Evolutionary conservation across 1,140 invertebrate genomes (phyloP), one percentile per base, ranked within the genome.

Genomic region (Drosophila aff.): DNA sequence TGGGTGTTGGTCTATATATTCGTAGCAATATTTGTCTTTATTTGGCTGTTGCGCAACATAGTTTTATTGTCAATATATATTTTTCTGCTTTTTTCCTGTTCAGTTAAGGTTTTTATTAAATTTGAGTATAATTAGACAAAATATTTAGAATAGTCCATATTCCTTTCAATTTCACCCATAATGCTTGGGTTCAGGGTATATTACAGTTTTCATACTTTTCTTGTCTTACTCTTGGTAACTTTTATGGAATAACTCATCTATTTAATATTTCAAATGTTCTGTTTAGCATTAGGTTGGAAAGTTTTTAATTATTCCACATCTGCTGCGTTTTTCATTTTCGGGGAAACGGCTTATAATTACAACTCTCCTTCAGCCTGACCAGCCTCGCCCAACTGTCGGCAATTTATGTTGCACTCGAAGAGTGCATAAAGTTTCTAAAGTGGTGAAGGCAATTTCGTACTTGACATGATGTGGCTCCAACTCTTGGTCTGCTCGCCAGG

Each of bases 341-440:
- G 44, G 23, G 6, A 16, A 46, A 57, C 38, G 31, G 60, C 26
- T 69, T 63, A 60, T 69, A 78, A 63, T 44, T 77, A 69, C 52
- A 50, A 52, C 44, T 55, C 52, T 53, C 28, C 46, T 47, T 44
- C 53, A 64, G 68, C 72, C 50, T 65, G 38, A 53, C 52, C 38
- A 64, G 67, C 57, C 38, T 50, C 43, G 67, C 49, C 71, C 71
- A 87, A 82, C 76, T 89, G 83, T 43, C 57, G 49, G 81, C 77
- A 89, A 87, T 87, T 87, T 83, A 84, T 87, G 83, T 83, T 84
- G 77, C 81, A 89, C 85, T 87, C 76, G 81, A 81, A 75, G 65
- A 47, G 53, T 76, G 83, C 84, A 89, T 75, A 89, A 87, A 89
- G 58, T 89, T 87, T 63, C 60, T 62, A 74, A 84, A 87, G 81